phyloP scores from a whole-genome alignment of 2,888 invertebrate species.

The Epirrhoe alternata region DNA sequence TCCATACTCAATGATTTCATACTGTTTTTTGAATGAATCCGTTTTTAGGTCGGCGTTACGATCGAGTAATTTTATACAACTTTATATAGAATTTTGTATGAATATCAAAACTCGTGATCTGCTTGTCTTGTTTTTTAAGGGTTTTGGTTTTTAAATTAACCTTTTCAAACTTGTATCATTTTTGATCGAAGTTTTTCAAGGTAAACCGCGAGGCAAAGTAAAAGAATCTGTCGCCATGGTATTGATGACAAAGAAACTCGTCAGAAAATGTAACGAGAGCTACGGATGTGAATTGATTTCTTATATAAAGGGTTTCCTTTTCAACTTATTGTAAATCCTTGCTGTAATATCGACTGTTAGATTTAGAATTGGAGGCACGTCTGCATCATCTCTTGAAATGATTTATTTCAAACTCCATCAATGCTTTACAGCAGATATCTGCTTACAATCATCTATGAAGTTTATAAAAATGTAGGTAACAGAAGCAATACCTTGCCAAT shows the following conservation, averaged over 20 bases:
- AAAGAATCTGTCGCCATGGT: not conserved
- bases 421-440: too few species aligned
- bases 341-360: not conserved
- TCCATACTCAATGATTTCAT: constrained; percentile 24
- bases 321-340: not conserved
- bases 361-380: not conserved
- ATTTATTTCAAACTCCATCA: too few species aligned
- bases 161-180: too few species aligned
- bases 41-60: not conserved
- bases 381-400: not conserved
- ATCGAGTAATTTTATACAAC: not conserved
- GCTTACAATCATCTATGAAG: too few species aligned
- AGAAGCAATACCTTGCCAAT: too few species aligned
- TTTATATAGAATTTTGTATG: not conserved
- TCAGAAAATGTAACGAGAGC: not conserved
- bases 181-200: too few species aligned
- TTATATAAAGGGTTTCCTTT: not conserved
- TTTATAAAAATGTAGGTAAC: too few species aligned
- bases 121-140: too few species aligned
- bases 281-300: not conserved
- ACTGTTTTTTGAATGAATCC: not conserved
- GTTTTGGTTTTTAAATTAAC: too few species aligned
- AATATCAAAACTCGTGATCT: too few species aligned
- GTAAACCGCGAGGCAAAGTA: too few species aligned
- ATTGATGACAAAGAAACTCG: not conserved